Evolutionary conservation across 2,797 vertebrate genomes (phyloP).

Genomic region (Manis crassicaudata): DNA sequence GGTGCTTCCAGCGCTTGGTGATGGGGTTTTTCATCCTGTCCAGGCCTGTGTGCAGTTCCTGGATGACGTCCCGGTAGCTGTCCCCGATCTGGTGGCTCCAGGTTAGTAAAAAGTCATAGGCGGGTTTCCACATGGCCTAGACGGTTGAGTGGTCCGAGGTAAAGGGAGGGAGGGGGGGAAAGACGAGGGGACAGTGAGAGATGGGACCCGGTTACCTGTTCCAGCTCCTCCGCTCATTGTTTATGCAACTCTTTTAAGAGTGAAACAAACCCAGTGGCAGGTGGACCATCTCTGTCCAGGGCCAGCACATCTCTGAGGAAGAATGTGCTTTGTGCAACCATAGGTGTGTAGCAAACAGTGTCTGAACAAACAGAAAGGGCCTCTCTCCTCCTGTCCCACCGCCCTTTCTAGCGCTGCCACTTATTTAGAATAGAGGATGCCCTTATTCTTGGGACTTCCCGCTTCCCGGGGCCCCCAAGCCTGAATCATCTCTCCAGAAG

Average conservation of each 20-base stretch:
- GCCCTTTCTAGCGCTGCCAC: accelerated
- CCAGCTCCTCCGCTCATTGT: accelerated
- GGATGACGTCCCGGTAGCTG: constrained; percentile 97
- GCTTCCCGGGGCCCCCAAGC: neutral
- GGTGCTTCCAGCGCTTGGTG: constrained; percentile 97
- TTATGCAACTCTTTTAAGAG: accelerated
- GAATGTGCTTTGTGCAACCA: accelerated
- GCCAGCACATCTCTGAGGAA: neutral
- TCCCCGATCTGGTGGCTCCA: constrained; percentile 97
- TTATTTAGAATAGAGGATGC: neutral
- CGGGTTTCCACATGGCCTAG: constrained; percentile 99
- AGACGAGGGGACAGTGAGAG: neutral
- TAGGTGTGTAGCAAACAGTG: accelerated
- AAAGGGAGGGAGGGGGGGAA: neutral
- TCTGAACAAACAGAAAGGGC: too few species aligned
- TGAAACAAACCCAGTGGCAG: neutral
- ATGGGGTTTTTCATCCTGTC: constrained; percentile 98
- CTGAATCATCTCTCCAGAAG: neutral
- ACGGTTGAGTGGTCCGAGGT: accelerated
- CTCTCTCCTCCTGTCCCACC: accelerated
- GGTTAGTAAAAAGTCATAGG: constrained; percentile 96
- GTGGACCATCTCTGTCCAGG: accelerated
- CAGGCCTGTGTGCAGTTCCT: constrained; percentile 95
- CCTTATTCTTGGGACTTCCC: neutral
- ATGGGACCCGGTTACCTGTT: accelerated